These are phyloP conservation scores for Onychostoma macrolepis DNA, from an alignment of 2,113 vertebrate genomes.

Conservation along the genomic window DNA sequence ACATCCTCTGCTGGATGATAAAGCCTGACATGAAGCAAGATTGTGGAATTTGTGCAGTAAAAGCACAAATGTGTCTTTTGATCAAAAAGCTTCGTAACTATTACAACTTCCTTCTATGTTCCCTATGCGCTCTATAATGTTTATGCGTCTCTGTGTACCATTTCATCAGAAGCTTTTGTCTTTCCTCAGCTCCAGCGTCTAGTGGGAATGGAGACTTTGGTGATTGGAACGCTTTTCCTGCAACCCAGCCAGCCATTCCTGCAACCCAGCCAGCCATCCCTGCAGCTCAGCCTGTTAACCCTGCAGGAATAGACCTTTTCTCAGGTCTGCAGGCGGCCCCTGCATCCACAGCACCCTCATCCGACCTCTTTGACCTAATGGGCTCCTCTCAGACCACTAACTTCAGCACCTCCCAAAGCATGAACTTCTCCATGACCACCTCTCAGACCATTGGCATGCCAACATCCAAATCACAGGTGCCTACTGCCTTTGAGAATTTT, in stretches of 20 bases:
- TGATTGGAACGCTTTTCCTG: conserved; percentile 94
- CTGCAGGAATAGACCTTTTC: conserved; percentile 71
- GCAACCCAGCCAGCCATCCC: conserved; percentile 74
- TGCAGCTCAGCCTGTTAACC: conserved; percentile 71
- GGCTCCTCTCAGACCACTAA: conserved; percentile 81
- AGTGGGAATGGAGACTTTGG: conserved; percentile 91
- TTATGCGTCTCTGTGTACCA: neutral
- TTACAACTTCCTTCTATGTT: neutral
- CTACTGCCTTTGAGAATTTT: neutral
- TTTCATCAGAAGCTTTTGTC: conserved; percentile 11
- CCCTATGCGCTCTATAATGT: neutral
- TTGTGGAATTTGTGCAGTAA: neutral
- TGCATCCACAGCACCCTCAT: conserved; percentile 76
- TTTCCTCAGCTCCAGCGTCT: conserved; percentile 71
- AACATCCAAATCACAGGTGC: conserved; percentile 86
- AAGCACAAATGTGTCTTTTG: neutral
- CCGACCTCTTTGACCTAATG: conserved; percentile 92
- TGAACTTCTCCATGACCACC: conserved; percentile 91
- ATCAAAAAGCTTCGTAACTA: neutral
- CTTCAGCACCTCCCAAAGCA: conserved; percentile 89
- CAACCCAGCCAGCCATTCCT: conserved; percentile 75
- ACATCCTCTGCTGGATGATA: neutral
- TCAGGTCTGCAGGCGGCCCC: conserved; percentile 71
- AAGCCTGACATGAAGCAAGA: neutral
- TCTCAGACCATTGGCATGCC: conserved; percentile 80